Evolutionary conservation across 2,113 vertebrate species (phyloP).

Genomic region (Platichthys stellatus): DNA sequence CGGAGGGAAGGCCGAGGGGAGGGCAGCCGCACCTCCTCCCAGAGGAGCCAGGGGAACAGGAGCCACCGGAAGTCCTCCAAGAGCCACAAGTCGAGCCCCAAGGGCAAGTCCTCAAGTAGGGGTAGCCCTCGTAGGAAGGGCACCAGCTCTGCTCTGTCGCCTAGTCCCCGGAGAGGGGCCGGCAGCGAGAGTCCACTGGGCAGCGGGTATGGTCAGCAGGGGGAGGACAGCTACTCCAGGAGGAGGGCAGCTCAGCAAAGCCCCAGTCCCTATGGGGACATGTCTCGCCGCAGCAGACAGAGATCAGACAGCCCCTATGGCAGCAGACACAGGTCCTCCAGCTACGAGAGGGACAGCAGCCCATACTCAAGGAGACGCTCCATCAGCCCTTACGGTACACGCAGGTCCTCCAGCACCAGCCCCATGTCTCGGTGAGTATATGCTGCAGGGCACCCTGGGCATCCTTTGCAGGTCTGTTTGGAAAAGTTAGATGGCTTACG

Average conservation of each 20-base stretch:
- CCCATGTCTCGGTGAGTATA: conserved; percentile 90
- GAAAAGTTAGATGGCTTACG: neutral
- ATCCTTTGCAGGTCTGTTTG: neutral
- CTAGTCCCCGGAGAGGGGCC: conserved; percentile 78
- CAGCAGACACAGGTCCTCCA: conserved; percentile 91
- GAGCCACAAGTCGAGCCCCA: conserved; percentile 92
- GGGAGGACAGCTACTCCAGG: conserved; percentile 86
- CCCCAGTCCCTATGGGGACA: conserved; percentile 90
- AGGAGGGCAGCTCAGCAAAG: conserved; percentile 86
- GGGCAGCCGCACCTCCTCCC: conserved; percentile 69
- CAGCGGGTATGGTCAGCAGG: conserved; percentile 81
- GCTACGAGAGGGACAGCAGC: conserved; percentile 93
- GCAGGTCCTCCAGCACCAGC: conserved; percentile 94
- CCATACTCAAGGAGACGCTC: conserved; percentile 89
- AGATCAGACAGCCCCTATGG: conserved; percentile 91
- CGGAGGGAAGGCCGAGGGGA: conserved; percentile 80
- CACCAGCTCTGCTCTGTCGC: conserved; percentile 82
- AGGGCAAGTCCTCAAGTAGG: conserved; percentile 83
- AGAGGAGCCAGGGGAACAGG: conserved; percentile 87
- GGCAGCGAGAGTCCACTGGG: conserved; percentile 86
- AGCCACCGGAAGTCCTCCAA: conserved; percentile 92
- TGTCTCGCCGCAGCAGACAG: conserved; percentile 86
- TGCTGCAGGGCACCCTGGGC: too few species aligned
- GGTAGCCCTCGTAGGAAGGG: conserved; percentile 88
- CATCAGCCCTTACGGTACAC: conserved; percentile 90